These are phyloP conservation scores for Macrotis lagotis DNA, from an alignment of 2,113 vertebrate species.

Conservation along the genomic window DNA sequence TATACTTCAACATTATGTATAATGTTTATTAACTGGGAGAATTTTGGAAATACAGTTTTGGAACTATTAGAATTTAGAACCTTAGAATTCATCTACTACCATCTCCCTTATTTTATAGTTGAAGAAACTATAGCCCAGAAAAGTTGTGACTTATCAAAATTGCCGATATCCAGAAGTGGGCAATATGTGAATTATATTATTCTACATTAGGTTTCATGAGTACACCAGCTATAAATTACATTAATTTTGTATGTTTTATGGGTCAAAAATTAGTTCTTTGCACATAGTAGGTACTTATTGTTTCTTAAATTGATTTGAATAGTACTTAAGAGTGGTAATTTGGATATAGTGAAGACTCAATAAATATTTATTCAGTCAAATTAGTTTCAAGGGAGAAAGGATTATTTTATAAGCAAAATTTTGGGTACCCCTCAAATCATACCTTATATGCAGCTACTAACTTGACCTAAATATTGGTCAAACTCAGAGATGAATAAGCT, in stretches of 20 bases:
- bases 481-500: background rate
- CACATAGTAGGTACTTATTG: background rate
- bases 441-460: background rate
- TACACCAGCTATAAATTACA: background rate
- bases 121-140: background rate
- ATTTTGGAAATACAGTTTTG: background rate
- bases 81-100: background rate
- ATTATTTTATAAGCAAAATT: background rate
- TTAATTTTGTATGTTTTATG: background rate
- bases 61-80: background rate
- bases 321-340: background rate
- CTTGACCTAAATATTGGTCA: background rate
- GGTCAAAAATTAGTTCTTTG: background rate
- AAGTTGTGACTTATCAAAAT: background rate
- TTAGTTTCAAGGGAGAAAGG: background rate
- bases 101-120: background rate
- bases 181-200: background rate
- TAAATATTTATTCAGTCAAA: background rate
- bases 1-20: too few species aligned
- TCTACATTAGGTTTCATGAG: background rate
- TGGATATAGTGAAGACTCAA: background rate
- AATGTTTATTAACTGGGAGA: background rate
- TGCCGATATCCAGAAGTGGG: background rate
- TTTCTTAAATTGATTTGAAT: background rate
- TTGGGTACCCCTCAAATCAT: background rate